These are phyloP conservation scores for Resseliella maxima DNA, from an alignment of 2,888 invertebrate genomes.

Conservation along the genomic window DNA sequence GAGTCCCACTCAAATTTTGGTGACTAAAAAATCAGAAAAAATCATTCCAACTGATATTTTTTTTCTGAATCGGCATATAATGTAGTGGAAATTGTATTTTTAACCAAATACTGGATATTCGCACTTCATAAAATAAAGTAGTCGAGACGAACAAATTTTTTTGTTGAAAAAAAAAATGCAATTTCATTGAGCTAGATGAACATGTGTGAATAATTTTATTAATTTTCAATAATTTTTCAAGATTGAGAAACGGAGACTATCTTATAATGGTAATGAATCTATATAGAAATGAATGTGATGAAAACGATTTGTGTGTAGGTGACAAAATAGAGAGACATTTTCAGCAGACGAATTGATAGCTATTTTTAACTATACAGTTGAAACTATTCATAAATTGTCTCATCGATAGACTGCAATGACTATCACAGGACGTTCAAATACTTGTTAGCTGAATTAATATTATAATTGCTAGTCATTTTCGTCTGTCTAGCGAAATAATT, in stretches of 20 bases:
- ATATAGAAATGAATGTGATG: not conserved
- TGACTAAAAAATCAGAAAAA: not conserved
- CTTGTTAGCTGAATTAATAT: not conserved
- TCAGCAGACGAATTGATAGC: not conserved
- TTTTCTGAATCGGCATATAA: too few species aligned
- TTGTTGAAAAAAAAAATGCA: not conserved
- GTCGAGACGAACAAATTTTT: not conserved
- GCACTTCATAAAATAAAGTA: not conserved
- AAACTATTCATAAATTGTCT: conserved; percentile 36
- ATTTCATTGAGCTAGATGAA: not conserved
- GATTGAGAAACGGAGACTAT: too few species aligned
- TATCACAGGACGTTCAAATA: not conserved
- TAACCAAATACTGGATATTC: too few species aligned
- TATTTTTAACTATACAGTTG: not conserved
- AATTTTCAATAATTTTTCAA: too few species aligned
- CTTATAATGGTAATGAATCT: not conserved
- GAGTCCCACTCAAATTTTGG: not conserved
- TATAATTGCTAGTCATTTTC: conserved; percentile 22
- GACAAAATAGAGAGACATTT: not conserved
- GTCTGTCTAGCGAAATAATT: not conserved
- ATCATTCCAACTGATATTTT: not conserved
- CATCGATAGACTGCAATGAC: conserved; percentile 10
- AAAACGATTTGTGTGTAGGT: not conserved
- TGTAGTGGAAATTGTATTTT: too few species aligned
- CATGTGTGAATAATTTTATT: not conserved